These are phyloP conservation scores for Euura saliciscinereae DNA, from an alignment of 1,140 invertebrate species.

Conservation along the genomic window DNA sequence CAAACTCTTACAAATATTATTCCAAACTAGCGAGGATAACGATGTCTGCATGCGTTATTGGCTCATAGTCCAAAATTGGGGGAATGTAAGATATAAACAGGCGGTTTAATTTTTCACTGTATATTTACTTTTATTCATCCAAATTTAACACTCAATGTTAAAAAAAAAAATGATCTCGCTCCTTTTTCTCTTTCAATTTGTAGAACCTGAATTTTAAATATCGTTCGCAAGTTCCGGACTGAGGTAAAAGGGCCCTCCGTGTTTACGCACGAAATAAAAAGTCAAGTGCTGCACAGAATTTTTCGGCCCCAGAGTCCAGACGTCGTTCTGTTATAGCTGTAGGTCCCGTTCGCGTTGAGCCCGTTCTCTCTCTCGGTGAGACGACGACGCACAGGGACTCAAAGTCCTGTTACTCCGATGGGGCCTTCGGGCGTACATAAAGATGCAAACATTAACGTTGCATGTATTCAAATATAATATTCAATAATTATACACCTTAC, in stretches of 20 bases:
- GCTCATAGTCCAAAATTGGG: too few relatives aligned
- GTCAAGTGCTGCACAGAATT: conserved; percentile 1
- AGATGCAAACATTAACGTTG: conserved; percentile 7
- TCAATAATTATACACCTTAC: not conserved
- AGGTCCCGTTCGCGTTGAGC: not conserved
- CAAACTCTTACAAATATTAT: too few relatives aligned
- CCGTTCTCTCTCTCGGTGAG: not conserved
- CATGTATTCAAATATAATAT: not conserved
- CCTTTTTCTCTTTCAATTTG: too few relatives aligned
- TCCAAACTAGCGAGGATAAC: too few relatives aligned
- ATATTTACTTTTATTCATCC: too few relatives aligned
- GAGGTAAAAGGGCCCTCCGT: not conserved
- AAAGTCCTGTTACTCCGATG: conserved; percentile 48
- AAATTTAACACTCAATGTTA: too few relatives aligned
- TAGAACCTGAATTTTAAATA: too few relatives aligned
- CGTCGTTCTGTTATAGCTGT: conserved; percentile 4
- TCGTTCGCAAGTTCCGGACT: too few relatives aligned
- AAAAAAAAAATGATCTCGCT: too few relatives aligned
- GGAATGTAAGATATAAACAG: too few relatives aligned
- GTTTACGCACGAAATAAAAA: conserved; percentile 8
- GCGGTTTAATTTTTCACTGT: too few relatives aligned
- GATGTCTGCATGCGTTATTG: too few relatives aligned
- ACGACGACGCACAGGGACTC: conserved; percentile 26
- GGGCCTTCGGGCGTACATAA: conserved; percentile 26
- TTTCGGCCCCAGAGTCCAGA: not conserved